A percentile compares a stretch with the other conserved stretches of the same genome.
Evolutionary conservation across 2,113 vertebrate genomes (phyloP).

Genomic region (Ibidorhyncha struthersii): DNA sequence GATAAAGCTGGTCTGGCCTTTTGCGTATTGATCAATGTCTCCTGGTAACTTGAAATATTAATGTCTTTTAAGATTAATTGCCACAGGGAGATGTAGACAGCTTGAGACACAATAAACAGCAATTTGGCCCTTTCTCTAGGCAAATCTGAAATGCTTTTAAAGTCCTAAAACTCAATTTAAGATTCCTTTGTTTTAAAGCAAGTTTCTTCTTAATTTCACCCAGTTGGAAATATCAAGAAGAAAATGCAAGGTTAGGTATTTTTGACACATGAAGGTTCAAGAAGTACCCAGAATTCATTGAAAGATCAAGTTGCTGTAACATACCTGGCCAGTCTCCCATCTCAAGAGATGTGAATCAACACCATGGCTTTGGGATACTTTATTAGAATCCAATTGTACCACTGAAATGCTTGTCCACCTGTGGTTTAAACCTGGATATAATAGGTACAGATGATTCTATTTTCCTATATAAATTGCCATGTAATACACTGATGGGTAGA

Average conservation of each 20-base stretch:
- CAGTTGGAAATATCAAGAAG: neutral
- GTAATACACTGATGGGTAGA: neutral
- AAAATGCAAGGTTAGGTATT: neutral
- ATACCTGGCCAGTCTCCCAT: neutral
- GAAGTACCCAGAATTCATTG: neutral
- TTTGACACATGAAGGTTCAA: neutral
- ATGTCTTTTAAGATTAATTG: conserved; percentile 5
- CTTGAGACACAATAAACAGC: neutral
- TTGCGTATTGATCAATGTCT: neutral
- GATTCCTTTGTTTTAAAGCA: neutral
- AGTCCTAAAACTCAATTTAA: neutral
- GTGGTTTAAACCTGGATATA: neutral
- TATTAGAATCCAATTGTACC: neutral
- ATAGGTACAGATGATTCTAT: neutral
- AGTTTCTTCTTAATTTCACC: neutral
- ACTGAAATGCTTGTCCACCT: neutral
- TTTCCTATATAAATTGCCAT: neutral
- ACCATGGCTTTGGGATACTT: neutral
- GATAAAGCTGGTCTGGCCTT: neutral
- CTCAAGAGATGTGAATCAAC: neutral
- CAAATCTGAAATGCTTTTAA: neutral
- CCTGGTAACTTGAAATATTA: neutral
- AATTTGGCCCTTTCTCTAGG: neutral
- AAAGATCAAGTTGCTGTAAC: neutral
- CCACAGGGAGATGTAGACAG: neutral